Percentiles rank a stretch among this genome's conserved stretches.
phyloP scores from a whole-genome alignment of 2,888 invertebrate species.

The Hydroisotoma schaefferi region DNA sequence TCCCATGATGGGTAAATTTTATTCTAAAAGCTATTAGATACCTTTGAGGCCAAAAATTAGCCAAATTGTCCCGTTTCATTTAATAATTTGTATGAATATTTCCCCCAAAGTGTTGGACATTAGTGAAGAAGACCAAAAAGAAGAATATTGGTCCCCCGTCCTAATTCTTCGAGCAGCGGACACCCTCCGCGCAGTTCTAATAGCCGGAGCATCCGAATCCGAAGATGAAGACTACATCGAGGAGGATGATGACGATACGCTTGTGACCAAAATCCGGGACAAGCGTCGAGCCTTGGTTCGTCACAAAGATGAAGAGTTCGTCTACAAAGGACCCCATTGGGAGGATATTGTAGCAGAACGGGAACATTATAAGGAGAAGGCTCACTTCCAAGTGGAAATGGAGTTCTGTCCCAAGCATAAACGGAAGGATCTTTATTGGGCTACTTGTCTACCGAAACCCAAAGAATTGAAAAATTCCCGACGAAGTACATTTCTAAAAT shows the following conservation, averaged over 20 bases:
- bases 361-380: constrained; percentile 18
- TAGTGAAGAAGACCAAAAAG: constrained; percentile 2
- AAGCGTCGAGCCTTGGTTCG: constrained; percentile 12
- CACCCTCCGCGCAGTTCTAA: constrained; percentile 23
- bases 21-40: too few relatives aligned
- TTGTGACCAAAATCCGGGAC: constrained; percentile 3
- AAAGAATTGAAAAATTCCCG: neutral
- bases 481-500: too few relatives aligned
- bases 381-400: constrained; percentile 7
- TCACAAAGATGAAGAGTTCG: constrained; percentile 27
- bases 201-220: constrained; percentile 26
- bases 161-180: constrained; percentile 29
- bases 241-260: constrained; percentile 18
- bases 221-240: constrained; percentile 25
- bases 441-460: neutral
- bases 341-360: constrained; percentile 29
- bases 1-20: too few relatives aligned
- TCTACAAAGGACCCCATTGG: constrained; percentile 30
- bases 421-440: neutral
- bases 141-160: constrained; percentile 24
- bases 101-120: too few relatives aligned
- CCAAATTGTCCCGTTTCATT: too few relatives aligned
- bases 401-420: constrained; percentile 7
- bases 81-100: too few relatives aligned
- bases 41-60: too few relatives aligned